Evolutionary conservation across 92 coral and sea anemone species (phyloP).

Genomic region (Epizoanthus fatuus): DNA sequence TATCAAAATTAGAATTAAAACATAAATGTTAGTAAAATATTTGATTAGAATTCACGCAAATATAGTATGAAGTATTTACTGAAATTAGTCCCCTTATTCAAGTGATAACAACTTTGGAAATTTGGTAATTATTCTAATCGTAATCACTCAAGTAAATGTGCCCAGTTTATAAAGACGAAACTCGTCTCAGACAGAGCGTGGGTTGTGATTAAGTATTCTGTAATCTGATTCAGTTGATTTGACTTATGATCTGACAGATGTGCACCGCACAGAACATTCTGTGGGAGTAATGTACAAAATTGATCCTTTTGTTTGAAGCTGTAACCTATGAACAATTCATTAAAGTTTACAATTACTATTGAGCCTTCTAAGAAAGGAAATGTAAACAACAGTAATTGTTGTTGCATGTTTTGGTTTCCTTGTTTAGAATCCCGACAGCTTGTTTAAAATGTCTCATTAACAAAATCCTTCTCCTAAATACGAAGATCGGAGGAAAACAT

Average conservation of each 20-base stretch:
- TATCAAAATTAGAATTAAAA: too few species aligned
- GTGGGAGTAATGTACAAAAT: background rate
- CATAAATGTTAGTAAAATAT: too few species aligned
- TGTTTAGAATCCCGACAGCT: background rate
- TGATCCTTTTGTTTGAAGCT: conserved; percentile 10
- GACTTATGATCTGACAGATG: background rate
- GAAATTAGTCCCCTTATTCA: too few species aligned
- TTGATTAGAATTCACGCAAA: too few species aligned
- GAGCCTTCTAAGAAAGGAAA: background rate
- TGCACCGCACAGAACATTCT: background rate
- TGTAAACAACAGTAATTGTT: conserved; percentile 9
- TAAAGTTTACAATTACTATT: conserved; percentile 8
- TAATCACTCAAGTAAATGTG: too few species aligned
- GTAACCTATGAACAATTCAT: conserved; percentile 22
- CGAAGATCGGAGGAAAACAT: too few species aligned
- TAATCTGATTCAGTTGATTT: too few species aligned
- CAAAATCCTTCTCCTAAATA: background rate
- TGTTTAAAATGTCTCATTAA: background rate
- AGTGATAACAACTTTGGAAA: too few species aligned
- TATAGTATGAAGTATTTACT: too few species aligned
- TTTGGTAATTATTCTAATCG: too few species aligned
- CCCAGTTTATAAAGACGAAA: too few species aligned
- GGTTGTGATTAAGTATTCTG: background rate
- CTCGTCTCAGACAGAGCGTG: background rate
- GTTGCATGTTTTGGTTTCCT: conserved; percentile 1